phyloP scores from a whole-genome alignment of 1,140 invertebrate species.

The Eumaeus atala region DNA sequence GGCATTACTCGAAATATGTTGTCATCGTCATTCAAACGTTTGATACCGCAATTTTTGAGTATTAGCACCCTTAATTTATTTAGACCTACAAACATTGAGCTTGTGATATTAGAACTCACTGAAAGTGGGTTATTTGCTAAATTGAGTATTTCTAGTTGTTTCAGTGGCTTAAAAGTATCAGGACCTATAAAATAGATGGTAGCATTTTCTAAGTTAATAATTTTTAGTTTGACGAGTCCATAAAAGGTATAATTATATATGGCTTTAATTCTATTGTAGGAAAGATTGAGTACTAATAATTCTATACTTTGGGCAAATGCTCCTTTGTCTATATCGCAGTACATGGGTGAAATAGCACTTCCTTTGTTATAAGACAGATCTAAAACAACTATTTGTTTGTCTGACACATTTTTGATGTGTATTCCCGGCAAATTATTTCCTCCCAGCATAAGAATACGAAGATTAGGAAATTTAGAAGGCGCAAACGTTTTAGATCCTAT shows the following conservation, averaged over 20 bases:
- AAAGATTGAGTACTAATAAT: constrained; percentile 58
- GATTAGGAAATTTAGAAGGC: constrained; percentile 58
- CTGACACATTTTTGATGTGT: constrained; percentile 59
- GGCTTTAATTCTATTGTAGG: constrained; percentile 66
- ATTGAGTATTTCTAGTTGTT: constrained; percentile 67
- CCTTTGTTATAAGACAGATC: constrained; percentile 71
- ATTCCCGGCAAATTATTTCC: constrained; percentile 69
- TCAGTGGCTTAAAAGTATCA: constrained; percentile 56
- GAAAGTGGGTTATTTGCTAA: constrained; percentile 72
- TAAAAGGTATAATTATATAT: constrained; percentile 66
- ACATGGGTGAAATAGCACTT: constrained; percentile 47
- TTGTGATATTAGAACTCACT: constrained; percentile 49
- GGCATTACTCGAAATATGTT: constrained; percentile 72
- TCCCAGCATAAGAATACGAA: constrained; percentile 64
- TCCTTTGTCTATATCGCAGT: constrained; percentile 61
- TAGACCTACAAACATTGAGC: constrained; percentile 65
- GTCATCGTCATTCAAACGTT: constrained; percentile 55
- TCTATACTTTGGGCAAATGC: constrained; percentile 44
- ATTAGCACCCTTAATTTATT: constrained; percentile 66
- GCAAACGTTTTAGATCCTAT: constrained; percentile 49
- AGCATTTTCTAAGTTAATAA: constrained; percentile 70
- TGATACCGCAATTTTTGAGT: constrained; percentile 69
- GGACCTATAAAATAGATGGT: constrained; percentile 66
- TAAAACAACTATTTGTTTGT: constrained; percentile 60
- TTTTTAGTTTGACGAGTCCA: constrained; percentile 61